A percentile compares a stretch with the other conserved stretches of the same genome.
Conservation (phyloP, 2,888 invertebrate species). For the Brachyptera putata region DNA sequence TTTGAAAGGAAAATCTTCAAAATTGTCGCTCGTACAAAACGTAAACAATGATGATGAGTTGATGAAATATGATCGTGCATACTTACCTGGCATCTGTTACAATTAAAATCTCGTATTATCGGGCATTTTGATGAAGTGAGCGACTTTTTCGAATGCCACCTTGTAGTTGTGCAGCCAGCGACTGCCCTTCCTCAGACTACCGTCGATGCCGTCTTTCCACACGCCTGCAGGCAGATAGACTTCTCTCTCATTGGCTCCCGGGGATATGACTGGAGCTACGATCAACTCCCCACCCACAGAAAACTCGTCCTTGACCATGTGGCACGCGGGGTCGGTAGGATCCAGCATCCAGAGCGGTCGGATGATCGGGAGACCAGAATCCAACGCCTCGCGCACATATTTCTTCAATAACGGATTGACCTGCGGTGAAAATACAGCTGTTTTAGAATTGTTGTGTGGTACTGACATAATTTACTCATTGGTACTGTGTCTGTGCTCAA, state of each 20-base stretch:
- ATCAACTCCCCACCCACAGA: slow-evolving; percentile 85
- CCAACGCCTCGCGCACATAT: slow-evolving; percentile 71
- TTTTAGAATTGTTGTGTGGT: too few species aligned
- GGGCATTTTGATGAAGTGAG: slow-evolving; percentile 79
- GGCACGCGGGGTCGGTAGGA: slow-evolving; percentile 71
- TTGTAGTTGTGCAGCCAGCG: slow-evolving; percentile 87
- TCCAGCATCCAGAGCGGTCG: slow-evolving; percentile 88
- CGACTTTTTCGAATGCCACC: slow-evolving; percentile 73
- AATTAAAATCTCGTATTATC: slow-evolving; percentile 72
- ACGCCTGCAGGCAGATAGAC: slow-evolving; percentile 88
- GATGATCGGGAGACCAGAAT: slow-evolving; percentile 78
- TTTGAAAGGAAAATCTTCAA: too few species aligned
- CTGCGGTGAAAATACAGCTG: too few species aligned
- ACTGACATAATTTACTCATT: too few species aligned
- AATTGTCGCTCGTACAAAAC: too few species aligned
- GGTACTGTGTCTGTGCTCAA: too few species aligned
- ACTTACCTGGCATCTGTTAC: too few species aligned
- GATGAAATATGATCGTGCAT: too few species aligned
- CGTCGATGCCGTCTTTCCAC: slow-evolving; percentile 90
- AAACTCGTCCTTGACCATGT: slow-evolving; percentile 78
- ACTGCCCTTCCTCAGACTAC: slow-evolving; percentile 78
- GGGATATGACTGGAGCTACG: slow-evolving; percentile 79
- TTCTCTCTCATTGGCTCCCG: slow-evolving; percentile 66
- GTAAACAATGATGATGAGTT: too few species aligned
- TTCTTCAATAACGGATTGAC: slow-evolving; percentile 72